Conservation (phyloP, 1,140 invertebrate species). For the Conus betulinus region DNA sequence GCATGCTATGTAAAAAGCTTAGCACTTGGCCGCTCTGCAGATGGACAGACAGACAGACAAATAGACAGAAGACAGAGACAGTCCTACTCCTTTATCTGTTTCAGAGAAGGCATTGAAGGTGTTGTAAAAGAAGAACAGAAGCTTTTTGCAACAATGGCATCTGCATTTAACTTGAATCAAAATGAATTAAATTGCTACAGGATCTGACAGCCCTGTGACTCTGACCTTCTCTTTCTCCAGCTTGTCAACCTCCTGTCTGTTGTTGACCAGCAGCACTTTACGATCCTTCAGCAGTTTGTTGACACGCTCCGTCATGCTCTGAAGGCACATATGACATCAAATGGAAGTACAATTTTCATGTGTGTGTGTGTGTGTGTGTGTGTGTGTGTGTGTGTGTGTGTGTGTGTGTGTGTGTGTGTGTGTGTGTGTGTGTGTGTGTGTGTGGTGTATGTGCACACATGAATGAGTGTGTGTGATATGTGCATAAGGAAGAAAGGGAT, state of each 20-base stretch:
- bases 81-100: too few relatives aligned
- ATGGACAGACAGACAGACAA: too few relatives aligned
- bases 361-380: not conserved
- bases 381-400: not conserved
- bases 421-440: not conserved
- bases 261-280: slow-evolving; percentile 67
- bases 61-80: too few relatives aligned
- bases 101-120: too few relatives aligned
- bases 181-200: not conserved
- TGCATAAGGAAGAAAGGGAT: too few relatives aligned
- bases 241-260: slow-evolving; percentile 66
- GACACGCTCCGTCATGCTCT: slow-evolving; percentile 70
- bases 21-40: too few relatives aligned
- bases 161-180: too few relatives aligned
- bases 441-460: not conserved
- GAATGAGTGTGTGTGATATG: too few relatives aligned
- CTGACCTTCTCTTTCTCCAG: slow-evolving; percentile 68
- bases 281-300: slow-evolving; percentile 69
- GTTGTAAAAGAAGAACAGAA: too few relatives aligned
- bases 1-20: too few relatives aligned
- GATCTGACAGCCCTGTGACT: not conserved
- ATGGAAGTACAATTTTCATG: not conserved
- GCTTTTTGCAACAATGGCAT: too few relatives aligned
- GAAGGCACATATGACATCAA: not conserved
- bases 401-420: not conserved